Conservation (phyloP, 2,113 vertebrate species). For the Salvelinus namaycush region DNA sequence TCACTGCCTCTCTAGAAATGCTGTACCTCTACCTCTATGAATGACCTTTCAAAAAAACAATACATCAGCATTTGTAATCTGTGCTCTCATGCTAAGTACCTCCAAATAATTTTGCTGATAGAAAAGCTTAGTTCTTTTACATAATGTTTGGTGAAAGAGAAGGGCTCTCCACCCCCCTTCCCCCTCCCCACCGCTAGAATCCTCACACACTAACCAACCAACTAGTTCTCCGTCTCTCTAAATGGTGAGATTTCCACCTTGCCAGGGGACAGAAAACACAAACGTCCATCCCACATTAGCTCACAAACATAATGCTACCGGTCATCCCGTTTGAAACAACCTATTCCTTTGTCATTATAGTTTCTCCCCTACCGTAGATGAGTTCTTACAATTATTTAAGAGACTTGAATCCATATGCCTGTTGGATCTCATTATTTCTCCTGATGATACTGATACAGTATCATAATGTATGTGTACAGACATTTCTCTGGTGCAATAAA, state of each 20-base stretch:
- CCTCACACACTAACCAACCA: conserved; percentile 49
- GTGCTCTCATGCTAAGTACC: conserved; percentile 47
- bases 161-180: conserved; percentile 58
- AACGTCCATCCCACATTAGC: conserved; percentile 91
- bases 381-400: conserved; percentile 92
- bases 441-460: conserved; percentile 99
- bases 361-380: conserved; percentile 91
- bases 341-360: conserved; percentile 94
- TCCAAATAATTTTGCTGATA: conserved; percentile 59
- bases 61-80: conserved; percentile 54
- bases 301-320: conserved; percentile 93
- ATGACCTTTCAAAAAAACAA: conserved; percentile 44
- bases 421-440: conserved; percentile 99
- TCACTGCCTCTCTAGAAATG: conserved; percentile 42
- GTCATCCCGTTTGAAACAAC: conserved; percentile 88
- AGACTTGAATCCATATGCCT: conserved; percentile 99
- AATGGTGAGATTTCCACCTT: conserved; percentile 57
- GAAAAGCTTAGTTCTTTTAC: conserved; percentile 63
- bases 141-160: conserved; percentile 70
- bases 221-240: conserved; percentile 45
- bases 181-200: conserved; percentile 34
- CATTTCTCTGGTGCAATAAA: conserved; percentile 99
- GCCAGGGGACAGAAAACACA: conserved; percentile 84
- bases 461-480: conserved; percentile 99
- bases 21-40: conserved; percentile 16